Conservation (phyloP, 2,113 vertebrate species). For the Callionymus lyra region DNA sequence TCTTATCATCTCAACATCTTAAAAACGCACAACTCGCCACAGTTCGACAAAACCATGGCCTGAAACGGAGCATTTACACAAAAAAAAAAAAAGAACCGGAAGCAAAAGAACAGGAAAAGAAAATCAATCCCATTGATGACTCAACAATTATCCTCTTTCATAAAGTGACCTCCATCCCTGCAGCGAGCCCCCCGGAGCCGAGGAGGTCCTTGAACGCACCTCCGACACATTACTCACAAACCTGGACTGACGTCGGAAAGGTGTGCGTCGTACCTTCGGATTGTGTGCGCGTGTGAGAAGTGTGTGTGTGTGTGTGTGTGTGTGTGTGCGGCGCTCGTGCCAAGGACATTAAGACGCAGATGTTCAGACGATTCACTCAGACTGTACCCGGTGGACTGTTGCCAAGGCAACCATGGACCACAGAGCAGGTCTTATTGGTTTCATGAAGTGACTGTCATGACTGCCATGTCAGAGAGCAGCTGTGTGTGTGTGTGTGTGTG, state of each 20-base stretch:
- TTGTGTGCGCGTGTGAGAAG: slow-evolving; percentile 15
- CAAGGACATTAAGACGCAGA: slow-evolving; percentile 57
- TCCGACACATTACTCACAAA: slow-evolving; percentile 5
- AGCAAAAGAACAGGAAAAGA: too few species aligned
- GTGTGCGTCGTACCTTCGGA: not conserved
- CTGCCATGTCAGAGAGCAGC: slow-evolving; percentile 41
- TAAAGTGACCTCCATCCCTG: not conserved
- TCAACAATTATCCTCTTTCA: slow-evolving; percentile 7
- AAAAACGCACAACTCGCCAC: too few species aligned
- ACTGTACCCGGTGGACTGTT: slow-evolving; percentile 81
- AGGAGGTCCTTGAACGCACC: slow-evolving; percentile 28
- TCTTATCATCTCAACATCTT: too few species aligned
- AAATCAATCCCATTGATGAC: not conserved
- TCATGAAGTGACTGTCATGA: slow-evolving; percentile 77
- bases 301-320: slow-evolving; percentile 27
- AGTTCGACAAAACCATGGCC: too few species aligned
- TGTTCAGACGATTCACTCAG: slow-evolving; percentile 65
- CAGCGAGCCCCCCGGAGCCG: slow-evolving; percentile 1
- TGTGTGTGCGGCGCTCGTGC: slow-evolving; percentile 73
- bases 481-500: slow-evolving; percentile 15
- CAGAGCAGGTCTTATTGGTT: slow-evolving; percentile 81
- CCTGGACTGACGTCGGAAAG: too few species aligned
- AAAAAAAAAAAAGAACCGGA: too few species aligned
- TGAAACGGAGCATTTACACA: too few species aligned
- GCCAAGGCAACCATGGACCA: slow-evolving; percentile 89